Conservation (phyloP, 2,113 vertebrate species). For the Hyaena hyaena region DNA sequence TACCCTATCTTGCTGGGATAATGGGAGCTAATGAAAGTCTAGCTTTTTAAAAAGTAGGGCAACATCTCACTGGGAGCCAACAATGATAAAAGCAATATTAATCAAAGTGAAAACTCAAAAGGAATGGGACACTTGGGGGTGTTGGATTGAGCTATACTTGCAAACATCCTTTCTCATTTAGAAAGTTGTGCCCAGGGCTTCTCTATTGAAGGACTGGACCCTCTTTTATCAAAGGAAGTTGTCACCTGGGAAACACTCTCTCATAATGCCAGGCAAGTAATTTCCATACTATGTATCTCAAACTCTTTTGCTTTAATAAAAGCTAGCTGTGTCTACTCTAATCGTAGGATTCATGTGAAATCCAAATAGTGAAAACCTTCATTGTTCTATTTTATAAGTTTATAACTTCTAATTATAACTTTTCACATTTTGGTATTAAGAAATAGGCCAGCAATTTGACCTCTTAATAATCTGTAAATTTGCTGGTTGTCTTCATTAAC, state of each 20-base stretch:
- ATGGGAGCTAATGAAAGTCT: conserved; percentile 1
- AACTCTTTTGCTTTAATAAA: background rate
- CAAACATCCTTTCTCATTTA: background rate
- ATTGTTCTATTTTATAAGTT: background rate
- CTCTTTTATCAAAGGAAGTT: background rate
- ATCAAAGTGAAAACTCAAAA: background rate
- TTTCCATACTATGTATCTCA: background rate
- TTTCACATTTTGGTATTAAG: background rate
- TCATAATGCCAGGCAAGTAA: background rate
- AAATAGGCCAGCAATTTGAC: background rate
- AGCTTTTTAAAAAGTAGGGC: background rate
- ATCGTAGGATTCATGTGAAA: background rate
- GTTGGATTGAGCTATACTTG: background rate
- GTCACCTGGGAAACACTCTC: background rate
- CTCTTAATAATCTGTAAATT: background rate
- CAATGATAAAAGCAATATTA: background rate
- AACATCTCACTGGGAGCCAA: background rate
- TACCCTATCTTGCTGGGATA: background rate
- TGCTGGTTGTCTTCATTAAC: background rate
- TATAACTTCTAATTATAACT: background rate
- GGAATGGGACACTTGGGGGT: background rate
- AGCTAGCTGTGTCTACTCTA: background rate
- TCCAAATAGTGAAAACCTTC: background rate
- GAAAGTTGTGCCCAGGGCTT: background rate
- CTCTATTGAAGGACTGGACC: background rate